phyloP scores from a whole-genome alignment of 2,113 vertebrate species.

The Eira barbara region DNA sequence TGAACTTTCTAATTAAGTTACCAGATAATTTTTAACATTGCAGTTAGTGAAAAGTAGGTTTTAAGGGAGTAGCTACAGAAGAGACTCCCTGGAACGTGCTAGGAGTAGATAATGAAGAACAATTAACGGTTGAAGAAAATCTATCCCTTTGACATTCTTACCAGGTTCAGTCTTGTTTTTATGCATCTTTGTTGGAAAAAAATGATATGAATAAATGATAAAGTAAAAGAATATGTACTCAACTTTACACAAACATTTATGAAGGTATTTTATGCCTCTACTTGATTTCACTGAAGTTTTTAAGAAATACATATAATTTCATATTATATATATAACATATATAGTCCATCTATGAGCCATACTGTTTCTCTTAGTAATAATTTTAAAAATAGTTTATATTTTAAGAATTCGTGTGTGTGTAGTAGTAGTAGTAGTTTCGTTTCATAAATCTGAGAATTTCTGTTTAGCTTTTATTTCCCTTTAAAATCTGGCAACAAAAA shows the following conservation, averaged over 20 bases:
- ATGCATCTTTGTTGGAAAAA: background rate
- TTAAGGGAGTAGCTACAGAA: background rate
- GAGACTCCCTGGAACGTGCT: background rate
- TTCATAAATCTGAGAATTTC: background rate
- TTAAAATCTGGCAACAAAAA: constrained; percentile 29
- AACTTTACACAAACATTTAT: background rate
- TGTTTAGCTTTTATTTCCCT: constrained; percentile 25
- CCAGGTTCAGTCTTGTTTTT: background rate
- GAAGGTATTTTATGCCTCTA: background rate
- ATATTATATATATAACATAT: background rate
- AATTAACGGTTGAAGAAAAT: background rate
- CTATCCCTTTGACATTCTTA: background rate
- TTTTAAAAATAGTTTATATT: background rate
- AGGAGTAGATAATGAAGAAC: background rate
- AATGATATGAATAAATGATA: background rate
- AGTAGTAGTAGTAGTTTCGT: background rate
- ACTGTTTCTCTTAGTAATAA: background rate
- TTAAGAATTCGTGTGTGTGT: background rate
- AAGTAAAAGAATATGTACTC: background rate
- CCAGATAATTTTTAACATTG: background rate
- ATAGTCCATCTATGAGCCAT: background rate
- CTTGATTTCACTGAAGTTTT: background rate
- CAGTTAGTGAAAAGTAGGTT: background rate
- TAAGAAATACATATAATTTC: background rate
- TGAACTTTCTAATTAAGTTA: background rate